Conservation (phyloP, 2,797 vertebrate species). For the Serranus cabrilla region DNA sequence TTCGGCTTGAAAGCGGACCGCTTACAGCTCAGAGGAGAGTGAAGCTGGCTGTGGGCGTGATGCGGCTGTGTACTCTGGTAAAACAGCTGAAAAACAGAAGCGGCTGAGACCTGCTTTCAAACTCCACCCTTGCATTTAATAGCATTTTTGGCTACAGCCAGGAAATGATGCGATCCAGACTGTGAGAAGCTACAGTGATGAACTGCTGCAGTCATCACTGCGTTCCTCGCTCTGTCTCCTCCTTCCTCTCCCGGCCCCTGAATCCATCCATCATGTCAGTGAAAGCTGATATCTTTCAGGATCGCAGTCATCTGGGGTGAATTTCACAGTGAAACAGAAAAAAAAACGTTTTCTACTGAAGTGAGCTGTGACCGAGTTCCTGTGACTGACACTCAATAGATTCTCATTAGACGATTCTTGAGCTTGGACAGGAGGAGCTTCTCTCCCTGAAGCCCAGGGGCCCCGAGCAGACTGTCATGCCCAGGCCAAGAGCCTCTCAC, state of each 20-base stretch:
- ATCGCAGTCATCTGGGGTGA: conserved; percentile 23
- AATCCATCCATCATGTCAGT: conserved; percentile 59
- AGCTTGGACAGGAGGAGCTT: conserved; percentile 37
- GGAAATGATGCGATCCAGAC: conserved; percentile 38
- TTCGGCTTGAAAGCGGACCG: conserved; percentile 13
- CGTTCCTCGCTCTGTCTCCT: conserved; percentile 22
- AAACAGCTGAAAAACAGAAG: conserved; percentile 34
- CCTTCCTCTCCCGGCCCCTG: conserved; percentile 12
- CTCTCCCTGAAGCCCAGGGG: conserved; percentile 44
- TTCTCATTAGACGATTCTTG: conserved; percentile 46
- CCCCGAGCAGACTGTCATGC: conserved; percentile 56
- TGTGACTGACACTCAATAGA: conserved; percentile 48
- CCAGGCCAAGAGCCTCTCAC: conserved; percentile 50
- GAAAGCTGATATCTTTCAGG: conserved; percentile 32
- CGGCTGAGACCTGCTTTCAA: conserved; percentile 45
- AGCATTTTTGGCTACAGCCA: conserved; percentile 28
- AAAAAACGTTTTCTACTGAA: conserved; percentile 11
- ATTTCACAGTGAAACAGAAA: conserved; percentile 17
- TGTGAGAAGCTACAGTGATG: conserved; percentile 40
- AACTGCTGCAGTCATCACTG: conserved; percentile 40
- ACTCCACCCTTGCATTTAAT: conserved; percentile 44
- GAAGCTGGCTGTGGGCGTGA: conserved; percentile 20
- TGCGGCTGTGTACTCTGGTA: neutral
- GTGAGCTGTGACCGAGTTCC: conserved; percentile 30
- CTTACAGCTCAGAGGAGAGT: conserved; percentile 7